Evolutionary conservation across 2,888 invertebrate species (phyloP).

Genomic region (Ceramica pisi): DNA sequence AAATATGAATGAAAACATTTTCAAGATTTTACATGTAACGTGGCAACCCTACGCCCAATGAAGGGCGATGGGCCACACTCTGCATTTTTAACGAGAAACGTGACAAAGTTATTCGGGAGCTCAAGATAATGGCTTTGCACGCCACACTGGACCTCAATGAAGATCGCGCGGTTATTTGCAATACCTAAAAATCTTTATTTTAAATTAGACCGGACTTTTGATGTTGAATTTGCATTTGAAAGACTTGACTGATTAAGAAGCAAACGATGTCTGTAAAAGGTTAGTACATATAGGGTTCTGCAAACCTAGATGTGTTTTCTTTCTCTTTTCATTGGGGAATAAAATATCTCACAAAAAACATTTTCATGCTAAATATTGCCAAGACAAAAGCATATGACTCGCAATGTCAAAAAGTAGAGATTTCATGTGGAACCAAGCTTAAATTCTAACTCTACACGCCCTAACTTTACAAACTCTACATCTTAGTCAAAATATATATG

Average conservation of each 20-base stretch:
- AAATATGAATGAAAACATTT: background rate
- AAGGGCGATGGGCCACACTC: slow-evolving; percentile 55
- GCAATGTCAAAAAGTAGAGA: too few relatives aligned
- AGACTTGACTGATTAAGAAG: slow-evolving; percentile 32
- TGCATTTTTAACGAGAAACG: slow-evolving; percentile 66
- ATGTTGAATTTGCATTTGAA: slow-evolving; percentile 44
- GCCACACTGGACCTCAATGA: slow-evolving; percentile 36
- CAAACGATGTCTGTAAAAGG: slow-evolving; percentile 1
- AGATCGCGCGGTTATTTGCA: slow-evolving; percentile 25
- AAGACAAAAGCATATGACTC: too few relatives aligned
- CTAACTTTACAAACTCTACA: too few relatives aligned
- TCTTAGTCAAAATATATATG: too few relatives aligned
- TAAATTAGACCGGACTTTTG: slow-evolving; percentile 31
- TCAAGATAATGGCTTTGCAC: slow-evolving; percentile 56
- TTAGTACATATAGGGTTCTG: slow-evolving; percentile 27
- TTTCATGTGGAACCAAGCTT: too few relatives aligned
- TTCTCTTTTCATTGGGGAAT: too few relatives aligned
- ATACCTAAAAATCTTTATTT: slow-evolving; percentile 32
- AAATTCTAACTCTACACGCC: too few relatives aligned
- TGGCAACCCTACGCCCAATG: slow-evolving; percentile 45
- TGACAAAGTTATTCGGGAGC: slow-evolving; percentile 56
- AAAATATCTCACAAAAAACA: too few relatives aligned
- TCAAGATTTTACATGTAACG: background rate
- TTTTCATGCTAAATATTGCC: too few relatives aligned
- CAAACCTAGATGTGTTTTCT: background rate